Conservation (phyloP, 2,888 invertebrate genomes). For the Frankliniella fusca region DNA sequence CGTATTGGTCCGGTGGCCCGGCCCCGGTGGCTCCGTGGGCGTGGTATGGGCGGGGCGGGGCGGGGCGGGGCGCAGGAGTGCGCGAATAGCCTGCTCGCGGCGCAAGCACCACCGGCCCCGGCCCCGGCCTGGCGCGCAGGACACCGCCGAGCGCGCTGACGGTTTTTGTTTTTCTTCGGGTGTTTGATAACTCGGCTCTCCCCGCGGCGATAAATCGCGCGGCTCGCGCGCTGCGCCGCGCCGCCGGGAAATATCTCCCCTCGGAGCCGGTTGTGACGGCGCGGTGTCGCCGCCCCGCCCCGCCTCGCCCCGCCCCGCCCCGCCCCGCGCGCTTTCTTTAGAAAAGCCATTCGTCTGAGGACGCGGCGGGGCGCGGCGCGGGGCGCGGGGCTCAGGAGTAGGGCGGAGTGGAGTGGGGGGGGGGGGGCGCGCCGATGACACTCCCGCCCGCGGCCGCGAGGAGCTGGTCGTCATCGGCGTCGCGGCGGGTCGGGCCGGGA, state of each 20-base stretch:
- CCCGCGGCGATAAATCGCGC: background rate
- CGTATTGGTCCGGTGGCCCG: background rate
- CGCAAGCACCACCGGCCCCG: background rate
- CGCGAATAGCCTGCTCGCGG: background rate
- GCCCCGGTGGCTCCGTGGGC: background rate
- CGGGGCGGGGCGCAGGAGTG: background rate
- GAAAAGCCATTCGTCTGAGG: slow-evolving; percentile 15
- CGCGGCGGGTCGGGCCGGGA: no score
- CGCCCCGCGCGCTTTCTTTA: background rate
- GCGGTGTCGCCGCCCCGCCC: background rate
- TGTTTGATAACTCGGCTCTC: background rate
- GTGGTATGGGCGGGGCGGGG: background rate
- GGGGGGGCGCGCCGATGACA: background rate
- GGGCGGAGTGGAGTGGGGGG: background rate
- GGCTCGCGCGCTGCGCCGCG: background rate
- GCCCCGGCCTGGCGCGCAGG: background rate
- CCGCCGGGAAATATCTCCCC: no score
- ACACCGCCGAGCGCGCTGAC: background rate
- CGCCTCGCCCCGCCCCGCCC: background rate
- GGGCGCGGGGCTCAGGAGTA: background rate
- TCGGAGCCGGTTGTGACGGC: no score
- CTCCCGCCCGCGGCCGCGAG: background rate
- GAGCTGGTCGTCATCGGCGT: background rate
- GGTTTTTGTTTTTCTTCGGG: background rate
- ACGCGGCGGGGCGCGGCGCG: background rate